Evolutionary conservation across 2,888 invertebrate genomes (phyloP), one percentile per base, ranked within the genome.

Genomic region (Lissonota sp.): DNA sequence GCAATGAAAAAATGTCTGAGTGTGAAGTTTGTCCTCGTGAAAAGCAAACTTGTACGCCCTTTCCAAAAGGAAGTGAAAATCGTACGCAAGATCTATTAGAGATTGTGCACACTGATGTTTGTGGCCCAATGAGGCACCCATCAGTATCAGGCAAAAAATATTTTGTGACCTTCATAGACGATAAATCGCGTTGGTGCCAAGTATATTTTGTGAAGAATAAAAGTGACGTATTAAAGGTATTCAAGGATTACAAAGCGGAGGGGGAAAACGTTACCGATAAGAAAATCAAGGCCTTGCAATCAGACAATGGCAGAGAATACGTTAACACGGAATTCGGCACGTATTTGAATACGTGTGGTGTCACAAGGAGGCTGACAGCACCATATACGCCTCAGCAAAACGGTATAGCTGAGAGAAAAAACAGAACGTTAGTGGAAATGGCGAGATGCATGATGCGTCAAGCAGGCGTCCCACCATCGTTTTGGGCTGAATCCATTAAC

Each of bases 1-100:
- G n/a, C 44, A 46, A 53, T 14, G 76, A 76, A 63, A 73, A 66
- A 14, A 37, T 83, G 39, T 58, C 67, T 7, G 51, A 77, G 40
- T 83, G 83, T 37, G 78, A 82, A 49, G 49, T 82, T 0, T 79
- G 81, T 64, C n/a, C 62, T 6, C 53, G 60, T 14, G 79, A 81
- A 37, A 83, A 80, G 57, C 63, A 66, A 10, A 72, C 72, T 5
- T 10, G 81, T 6, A n/a, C 12, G 12, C 66, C 81, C 0, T 84
- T 81, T 12, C 49, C 76, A 12, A 66, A 73, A 51, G 14, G 55
- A 0, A 39, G 10, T 4, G 67, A 49, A 8, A 10, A 60, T 7
- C 75, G 74, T 14, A 83, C 70, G 6, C 4, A 16, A 7, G 70
- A 83, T 8, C 10, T 76, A 8, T 44, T 70, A 14, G 82, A 82